phyloP scores from a whole-genome alignment of 2,113 vertebrate genomes.

The Syngnathus scovelli region DNA sequence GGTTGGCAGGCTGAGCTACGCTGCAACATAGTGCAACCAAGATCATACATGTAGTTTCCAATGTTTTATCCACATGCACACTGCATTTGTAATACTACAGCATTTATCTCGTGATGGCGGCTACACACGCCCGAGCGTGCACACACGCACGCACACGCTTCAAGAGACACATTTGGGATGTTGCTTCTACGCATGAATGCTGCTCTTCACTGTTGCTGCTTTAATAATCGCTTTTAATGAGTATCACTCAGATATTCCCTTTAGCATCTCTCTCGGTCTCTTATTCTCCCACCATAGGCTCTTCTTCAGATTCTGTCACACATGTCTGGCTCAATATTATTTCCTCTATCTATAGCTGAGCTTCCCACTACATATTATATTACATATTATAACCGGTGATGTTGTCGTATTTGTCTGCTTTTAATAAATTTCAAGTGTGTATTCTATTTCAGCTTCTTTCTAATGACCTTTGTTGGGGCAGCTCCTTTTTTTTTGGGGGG shows the following conservation, averaged over 20 bases:
- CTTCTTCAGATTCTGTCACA: conserved; percentile 4
- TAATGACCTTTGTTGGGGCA: too few species aligned
- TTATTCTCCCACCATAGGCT: conserved; percentile 3
- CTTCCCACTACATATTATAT: background rate
- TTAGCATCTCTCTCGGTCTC: conserved; percentile 50
- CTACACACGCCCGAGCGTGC: background rate
- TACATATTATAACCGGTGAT: too few species aligned
- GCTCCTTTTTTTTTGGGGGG: background rate
- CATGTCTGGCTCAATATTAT: background rate
- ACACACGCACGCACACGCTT: background rate
- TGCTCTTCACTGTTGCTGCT: conserved; percentile 65
- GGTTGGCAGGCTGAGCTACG: background rate
- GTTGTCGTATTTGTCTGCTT: background rate
- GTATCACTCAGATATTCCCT: conserved; percentile 70
- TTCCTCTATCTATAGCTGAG: background rate
- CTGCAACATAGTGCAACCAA: background rate
- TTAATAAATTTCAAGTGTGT: background rate
- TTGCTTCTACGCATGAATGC: conserved; percentile 52
- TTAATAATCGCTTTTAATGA: conserved; percentile 80
- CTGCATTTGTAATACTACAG: conserved; percentile 14
- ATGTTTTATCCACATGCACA: conserved; percentile 13
- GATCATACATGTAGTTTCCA: conserved; percentile 29
- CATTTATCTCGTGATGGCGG: conserved; percentile 30
- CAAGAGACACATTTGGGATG: conserved; percentile 40
- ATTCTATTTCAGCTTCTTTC: background rate